Conservation (phyloP, 2,113 vertebrate genomes). For the Mola mola region DNA sequence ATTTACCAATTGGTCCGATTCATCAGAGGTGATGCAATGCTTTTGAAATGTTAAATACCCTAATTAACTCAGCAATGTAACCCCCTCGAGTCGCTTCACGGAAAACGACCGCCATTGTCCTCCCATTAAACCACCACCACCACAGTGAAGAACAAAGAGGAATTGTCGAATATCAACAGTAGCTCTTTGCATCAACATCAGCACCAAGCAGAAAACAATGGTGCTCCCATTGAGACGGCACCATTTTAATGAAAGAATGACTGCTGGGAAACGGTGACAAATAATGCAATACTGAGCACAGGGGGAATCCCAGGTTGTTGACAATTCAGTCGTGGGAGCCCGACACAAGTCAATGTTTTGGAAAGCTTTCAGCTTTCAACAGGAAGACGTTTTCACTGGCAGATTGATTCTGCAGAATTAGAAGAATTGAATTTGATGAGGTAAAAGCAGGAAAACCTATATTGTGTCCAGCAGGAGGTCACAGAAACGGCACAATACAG, state of each 20-base stretch:
- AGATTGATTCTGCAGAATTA: too few relatives aligned
- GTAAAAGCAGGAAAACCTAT: background rate
- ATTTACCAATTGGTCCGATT: background rate
- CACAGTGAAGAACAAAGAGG: slow-evolving; percentile 1
- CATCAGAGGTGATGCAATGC: too few relatives aligned
- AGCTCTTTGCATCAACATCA: slow-evolving; percentile 8
- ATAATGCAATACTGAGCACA: slow-evolving; percentile 5
- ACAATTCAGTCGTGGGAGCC: slow-evolving; percentile 6
- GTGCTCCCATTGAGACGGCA: slow-evolving; percentile 19
- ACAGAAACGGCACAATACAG: background rate
- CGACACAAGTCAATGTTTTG: background rate
- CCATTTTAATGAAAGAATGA: slow-evolving; percentile 1
- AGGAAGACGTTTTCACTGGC: background rate
- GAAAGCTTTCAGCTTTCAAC: background rate
- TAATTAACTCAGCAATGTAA: background rate
- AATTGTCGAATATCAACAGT: slow-evolving; percentile 1
- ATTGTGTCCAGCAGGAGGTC: background rate
- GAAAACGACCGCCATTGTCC: background rate
- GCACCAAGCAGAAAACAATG: slow-evolving; percentile 38
- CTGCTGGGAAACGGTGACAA: slow-evolving; percentile 17
- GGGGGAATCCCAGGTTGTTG: slow-evolving; percentile 14
- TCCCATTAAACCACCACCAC: background rate
- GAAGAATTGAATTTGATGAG: background rate
- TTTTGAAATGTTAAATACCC: too few relatives aligned
- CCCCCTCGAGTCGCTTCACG: background rate